These are phyloP conservation scores for Goniozus legneri DNA, from an alignment of 1,140 invertebrate genomes.

Conservation along the genomic window DNA sequence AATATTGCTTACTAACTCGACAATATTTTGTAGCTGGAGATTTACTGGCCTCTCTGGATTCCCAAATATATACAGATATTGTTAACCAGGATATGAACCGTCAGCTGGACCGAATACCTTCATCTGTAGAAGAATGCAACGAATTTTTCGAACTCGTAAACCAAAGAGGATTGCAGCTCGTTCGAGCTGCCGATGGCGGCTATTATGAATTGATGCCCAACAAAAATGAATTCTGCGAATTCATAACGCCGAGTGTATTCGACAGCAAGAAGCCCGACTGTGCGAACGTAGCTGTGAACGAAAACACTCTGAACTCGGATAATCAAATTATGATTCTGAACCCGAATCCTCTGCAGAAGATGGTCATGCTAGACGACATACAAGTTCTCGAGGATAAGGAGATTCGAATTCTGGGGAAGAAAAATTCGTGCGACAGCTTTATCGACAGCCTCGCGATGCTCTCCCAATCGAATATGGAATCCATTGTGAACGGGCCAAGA, in stretches of 20 bases:
- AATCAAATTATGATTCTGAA: constrained; percentile 43
- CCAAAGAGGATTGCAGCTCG: constrained; percentile 53
- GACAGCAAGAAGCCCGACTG: no score
- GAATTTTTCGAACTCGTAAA: constrained; percentile 49
- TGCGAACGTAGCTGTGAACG: no score
- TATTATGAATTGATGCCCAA: constrained; percentile 52
- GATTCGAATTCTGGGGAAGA: constrained; percentile 36
- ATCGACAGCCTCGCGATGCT: no score
- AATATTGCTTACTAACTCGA: background rate
- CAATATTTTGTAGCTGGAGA: background rate
- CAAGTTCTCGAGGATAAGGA: constrained; percentile 46
- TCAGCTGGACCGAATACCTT: constrained; percentile 13
- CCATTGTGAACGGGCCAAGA: no score
- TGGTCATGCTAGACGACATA: constrained; percentile 30
- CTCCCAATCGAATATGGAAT: no score
- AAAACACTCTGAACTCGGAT: constrained; percentile 31
- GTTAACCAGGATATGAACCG: constrained; percentile 13
- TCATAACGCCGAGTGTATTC: constrained; percentile 52
- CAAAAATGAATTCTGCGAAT: constrained; percentile 47
- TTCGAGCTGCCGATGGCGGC: constrained; percentile 51
- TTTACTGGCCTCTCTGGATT: constrained; percentile 23
- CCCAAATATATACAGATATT: constrained; percentile 17
- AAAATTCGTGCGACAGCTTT: constrained; percentile 40
- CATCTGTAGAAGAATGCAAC: constrained; percentile 39
- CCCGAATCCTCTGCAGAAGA: constrained; percentile 30